Conservation (phyloP, 2,888 invertebrate genomes). For the Azorinus chamasolen region DNA sequence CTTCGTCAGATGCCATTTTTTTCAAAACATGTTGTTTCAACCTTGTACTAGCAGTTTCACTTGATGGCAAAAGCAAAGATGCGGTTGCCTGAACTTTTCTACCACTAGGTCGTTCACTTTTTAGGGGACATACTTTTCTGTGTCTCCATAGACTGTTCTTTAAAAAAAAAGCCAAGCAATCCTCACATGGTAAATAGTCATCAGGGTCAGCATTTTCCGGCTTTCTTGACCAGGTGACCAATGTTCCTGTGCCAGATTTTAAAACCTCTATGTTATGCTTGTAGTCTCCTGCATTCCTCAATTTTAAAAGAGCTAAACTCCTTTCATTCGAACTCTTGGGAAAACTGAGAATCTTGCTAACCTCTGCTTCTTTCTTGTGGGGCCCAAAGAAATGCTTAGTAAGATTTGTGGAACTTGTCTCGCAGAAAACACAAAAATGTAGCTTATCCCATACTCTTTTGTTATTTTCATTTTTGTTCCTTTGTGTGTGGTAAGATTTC, state of each 20-base stretch:
- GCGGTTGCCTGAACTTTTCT: slow-evolving; percentile 38
- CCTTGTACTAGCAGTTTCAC: slow-evolving; percentile 22
- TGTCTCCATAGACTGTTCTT: slow-evolving; percentile 44
- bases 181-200: slow-evolving; percentile 41
- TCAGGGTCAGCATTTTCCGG: not conserved
- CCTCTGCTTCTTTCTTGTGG: slow-evolving; percentile 33
- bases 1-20: slow-evolving; percentile 24
- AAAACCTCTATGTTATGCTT: slow-evolving; percentile 44
- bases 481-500: too few species aligned
- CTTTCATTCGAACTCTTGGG: slow-evolving; percentile 31
- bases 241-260: slow-evolving; percentile 26
- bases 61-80: slow-evolving; percentile 28
- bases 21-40: slow-evolving; percentile 29
- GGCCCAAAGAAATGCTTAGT: slow-evolving; percentile 34
- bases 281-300: slow-evolving; percentile 48
- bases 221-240: slow-evolving; percentile 31
- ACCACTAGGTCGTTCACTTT: slow-evolving; percentile 1
- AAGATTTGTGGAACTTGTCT: slow-evolving; percentile 28
- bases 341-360: slow-evolving; percentile 17
- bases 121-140: slow-evolving; percentile 31
- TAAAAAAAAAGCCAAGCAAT: slow-evolving; percentile 48
- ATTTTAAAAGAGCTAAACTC: slow-evolving; percentile 16
- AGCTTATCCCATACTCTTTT: slow-evolving; percentile 40
- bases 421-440: slow-evolving; percentile 35
- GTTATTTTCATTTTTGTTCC: too few species aligned